Conservation (phyloP, 2,797 vertebrate species). For the Petrocephalus schoutedeni region DNA sequence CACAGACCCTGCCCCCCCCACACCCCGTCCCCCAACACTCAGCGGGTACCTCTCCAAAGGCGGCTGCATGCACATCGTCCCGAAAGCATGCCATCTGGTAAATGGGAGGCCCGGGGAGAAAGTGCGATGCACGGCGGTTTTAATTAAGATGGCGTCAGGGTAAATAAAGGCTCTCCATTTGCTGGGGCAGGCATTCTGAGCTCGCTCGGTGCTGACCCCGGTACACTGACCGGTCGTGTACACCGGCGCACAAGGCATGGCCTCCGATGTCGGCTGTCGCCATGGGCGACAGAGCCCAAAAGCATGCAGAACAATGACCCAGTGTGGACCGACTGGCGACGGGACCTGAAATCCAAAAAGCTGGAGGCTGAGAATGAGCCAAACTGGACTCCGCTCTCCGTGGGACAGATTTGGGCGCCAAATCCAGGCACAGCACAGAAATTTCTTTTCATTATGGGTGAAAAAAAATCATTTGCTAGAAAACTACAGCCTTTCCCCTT, state of each 20-base stretch:
- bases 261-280: neutral
- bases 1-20: neutral
- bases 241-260: neutral
- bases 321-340: neutral
- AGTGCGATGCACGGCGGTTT: neutral
- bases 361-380: neutral
- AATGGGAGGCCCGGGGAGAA: neutral
- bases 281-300: neutral
- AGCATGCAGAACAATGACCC: neutral
- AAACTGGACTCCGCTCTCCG: neutral
- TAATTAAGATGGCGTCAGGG: neutral
- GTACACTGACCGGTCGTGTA: neutral
- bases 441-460: too few species aligned
- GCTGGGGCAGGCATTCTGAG: neutral
- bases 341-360: neutral
- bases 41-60: neutral
- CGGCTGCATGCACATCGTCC: neutral
- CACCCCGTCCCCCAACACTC: neutral
- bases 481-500: neutral
- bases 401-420: neutral
- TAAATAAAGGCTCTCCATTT: neutral
- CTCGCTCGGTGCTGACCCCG: neutral
- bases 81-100: neutral
- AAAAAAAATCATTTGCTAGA: neutral
- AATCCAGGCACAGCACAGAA: neutral